phyloP scores from a whole-genome alignment of 64 coral and sea anemone genomes.

The Acropora tenuis region DNA sequence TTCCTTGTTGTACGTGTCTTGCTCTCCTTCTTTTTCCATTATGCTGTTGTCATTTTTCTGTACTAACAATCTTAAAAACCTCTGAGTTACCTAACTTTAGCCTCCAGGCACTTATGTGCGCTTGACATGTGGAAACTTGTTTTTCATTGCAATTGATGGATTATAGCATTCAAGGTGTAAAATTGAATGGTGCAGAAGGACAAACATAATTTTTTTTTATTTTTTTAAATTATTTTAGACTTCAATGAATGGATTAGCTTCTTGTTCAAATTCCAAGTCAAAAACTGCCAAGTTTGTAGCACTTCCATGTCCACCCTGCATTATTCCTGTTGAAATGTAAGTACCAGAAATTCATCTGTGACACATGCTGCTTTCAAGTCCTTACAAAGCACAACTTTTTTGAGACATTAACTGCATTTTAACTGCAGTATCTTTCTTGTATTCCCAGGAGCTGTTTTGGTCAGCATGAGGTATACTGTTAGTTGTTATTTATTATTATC shows the following conservation, averaged over 20 bases:
- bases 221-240: not conserved
- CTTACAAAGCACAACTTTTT: too few relatives aligned
- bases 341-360: not conserved
- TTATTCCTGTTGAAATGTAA: conserved; percentile 74
- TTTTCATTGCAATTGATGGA: too few relatives aligned
- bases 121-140: too few relatives aligned
- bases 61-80: too few relatives aligned
- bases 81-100: too few relatives aligned
- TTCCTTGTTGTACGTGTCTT: too few relatives aligned
- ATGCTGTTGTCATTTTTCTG: too few relatives aligned
- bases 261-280: not conserved
- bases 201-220: not conserved
- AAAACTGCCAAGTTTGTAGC: conserved; percentile 20
- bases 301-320: conserved; percentile 80
- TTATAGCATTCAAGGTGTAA: too few relatives aligned
- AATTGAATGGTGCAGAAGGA: too few relatives aligned
- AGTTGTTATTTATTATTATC: not conserved
- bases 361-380: too few relatives aligned
- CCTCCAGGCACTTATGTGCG: too few relatives aligned
- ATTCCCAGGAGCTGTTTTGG: conserved; percentile 86
- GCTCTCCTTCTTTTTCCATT: too few relatives aligned
- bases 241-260: not conserved
- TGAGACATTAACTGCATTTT: not conserved
- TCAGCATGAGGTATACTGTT: conserved; percentile 74
- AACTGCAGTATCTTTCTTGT: not conserved